These are phyloP conservation scores for Solea senegalensis DNA, from an alignment of 2,113 vertebrate genomes.

Conservation along the genomic window DNA sequence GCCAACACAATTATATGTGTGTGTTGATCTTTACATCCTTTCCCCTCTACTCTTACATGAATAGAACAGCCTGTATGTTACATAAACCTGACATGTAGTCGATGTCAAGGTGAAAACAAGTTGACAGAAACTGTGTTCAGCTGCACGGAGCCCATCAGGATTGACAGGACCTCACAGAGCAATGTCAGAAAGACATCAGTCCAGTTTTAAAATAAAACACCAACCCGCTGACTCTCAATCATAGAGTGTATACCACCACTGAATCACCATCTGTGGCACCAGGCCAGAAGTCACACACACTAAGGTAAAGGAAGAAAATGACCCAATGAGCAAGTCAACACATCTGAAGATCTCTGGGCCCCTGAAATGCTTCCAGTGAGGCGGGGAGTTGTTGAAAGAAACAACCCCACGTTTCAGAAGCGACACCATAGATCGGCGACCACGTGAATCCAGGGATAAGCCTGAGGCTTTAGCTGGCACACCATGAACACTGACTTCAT, in stretches of 20 bases:
- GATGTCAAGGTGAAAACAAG: neutral
- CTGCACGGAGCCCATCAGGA: neutral
- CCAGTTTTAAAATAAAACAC: neutral
- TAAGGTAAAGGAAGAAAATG: neutral
- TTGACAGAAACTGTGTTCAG: neutral
- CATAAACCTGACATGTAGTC: neutral
- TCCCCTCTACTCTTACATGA: neutral
- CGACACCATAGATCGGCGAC: neutral
- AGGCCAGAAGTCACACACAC: neutral
- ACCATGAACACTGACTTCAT: slow-evolving; percentile 23
- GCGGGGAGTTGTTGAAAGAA: neutral
- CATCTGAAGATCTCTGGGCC: neutral
- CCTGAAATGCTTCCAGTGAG: too few relatives aligned
- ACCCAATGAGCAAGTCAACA: neutral
- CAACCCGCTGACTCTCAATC: neutral
- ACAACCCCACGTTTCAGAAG: neutral
- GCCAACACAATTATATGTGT: neutral
- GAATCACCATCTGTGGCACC: neutral
- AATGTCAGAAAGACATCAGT: neutral
- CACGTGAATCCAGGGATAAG: neutral
- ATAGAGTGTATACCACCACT: neutral
- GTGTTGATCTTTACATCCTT: too few relatives aligned
- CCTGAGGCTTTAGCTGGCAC: neutral
- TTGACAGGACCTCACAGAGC: neutral
- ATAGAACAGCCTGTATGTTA: neutral